Conservation (phyloP, 1,140 invertebrate genomes). For the Arion vulgaris region DNA sequence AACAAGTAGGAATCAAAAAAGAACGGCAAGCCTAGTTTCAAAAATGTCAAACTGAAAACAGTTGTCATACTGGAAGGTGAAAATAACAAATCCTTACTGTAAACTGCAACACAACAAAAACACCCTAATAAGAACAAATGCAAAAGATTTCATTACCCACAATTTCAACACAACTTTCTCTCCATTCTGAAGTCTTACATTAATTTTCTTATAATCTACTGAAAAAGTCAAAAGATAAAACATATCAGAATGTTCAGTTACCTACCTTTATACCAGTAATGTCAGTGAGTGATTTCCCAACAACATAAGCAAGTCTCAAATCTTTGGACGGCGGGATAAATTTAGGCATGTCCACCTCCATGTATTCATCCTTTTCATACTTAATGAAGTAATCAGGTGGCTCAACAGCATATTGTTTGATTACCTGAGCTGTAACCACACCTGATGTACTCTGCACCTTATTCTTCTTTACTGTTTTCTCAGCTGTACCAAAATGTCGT, state of each 20-base stretch:
- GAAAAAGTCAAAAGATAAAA: too few relatives aligned
- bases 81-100: too few relatives aligned
- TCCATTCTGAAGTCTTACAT: too few relatives aligned
- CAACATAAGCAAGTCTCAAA: not conserved
- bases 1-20: too few relatives aligned
- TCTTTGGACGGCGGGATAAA: constrained; percentile 36
- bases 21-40: too few relatives aligned
- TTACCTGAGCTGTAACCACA: not conserved
- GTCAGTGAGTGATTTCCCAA: constrained; percentile 24
- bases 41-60: too few relatives aligned
- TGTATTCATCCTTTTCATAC: constrained; percentile 32
- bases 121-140: too few relatives aligned
- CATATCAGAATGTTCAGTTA: not conserved
- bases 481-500: not conserved
- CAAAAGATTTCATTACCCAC: too few relatives aligned
- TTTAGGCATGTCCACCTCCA: constrained; percentile 24
- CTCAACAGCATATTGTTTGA: constrained; percentile 23
- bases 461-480: constrained; percentile 40
- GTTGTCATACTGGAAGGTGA: too few relatives aligned
- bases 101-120: too few relatives aligned
- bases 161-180: not conserved
- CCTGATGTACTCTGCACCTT: constrained; percentile 29
- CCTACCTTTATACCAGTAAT: constrained; percentile 39
- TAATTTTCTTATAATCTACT: too few relatives aligned
- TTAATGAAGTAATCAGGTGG: constrained; percentile 36